Evolutionary conservation across 35 echinoderm and acorn worm species (phyloP).

Genomic region (Apostichopus californicus): DNA sequence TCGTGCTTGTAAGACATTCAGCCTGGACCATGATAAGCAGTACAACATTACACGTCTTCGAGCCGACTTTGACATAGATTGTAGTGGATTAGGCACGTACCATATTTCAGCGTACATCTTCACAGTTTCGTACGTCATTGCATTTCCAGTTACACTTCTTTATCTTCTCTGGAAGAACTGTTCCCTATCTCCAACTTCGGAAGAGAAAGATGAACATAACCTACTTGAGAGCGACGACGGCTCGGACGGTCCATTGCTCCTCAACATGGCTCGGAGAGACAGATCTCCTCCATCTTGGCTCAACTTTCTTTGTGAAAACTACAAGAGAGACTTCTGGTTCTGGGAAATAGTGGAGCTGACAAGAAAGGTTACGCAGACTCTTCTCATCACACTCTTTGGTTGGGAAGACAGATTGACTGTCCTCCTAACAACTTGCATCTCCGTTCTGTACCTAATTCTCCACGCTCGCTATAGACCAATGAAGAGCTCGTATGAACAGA

Average conservation of each 20-base stretch:
- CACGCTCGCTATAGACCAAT: not conserved
- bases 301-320: not conserved
- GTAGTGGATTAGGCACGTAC: not conserved
- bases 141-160: not conserved
- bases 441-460: not conserved
- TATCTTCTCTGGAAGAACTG: not conserved
- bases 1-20: not conserved
- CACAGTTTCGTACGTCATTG: constrained; percentile 17
- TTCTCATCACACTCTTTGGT: not conserved
- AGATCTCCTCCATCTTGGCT: not conserved
- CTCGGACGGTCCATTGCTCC: not conserved
- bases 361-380: not conserved
- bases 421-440: not conserved
- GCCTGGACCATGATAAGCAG: not conserved
- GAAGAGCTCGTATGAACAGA: not conserved
- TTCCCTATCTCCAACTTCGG: not conserved
- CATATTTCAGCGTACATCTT: not conserved
- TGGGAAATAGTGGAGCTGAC: not conserved
- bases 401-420: too few species aligned
- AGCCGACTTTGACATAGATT: constrained; percentile 34
- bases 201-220: not conserved
- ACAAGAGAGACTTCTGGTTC: not conserved
- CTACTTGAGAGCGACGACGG: not conserved
- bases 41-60: not conserved
- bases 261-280: not conserved